Conservation (phyloP, 2,797 vertebrate species). For the Streptopelia turtur region DNA sequence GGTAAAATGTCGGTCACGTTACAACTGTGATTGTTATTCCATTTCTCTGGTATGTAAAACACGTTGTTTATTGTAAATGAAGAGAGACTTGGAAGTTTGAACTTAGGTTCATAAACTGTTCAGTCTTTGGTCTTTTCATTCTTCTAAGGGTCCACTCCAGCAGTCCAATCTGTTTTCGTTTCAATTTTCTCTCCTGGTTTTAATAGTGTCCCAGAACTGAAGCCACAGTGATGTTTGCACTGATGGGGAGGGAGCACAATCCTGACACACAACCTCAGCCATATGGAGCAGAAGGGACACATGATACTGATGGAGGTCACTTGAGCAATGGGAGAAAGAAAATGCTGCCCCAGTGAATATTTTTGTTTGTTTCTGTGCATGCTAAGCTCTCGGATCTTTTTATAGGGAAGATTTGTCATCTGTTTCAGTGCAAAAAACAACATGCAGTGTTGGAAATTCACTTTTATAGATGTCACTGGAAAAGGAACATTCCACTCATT, state of each 20-base stretch:
- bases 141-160: neutral
- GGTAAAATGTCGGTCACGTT: neutral
- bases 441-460: neutral
- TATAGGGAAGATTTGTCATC: neutral
- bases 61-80: neutral
- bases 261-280: neutral
- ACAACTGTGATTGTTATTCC: neutral
- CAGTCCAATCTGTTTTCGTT: neutral
- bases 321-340: neutral
- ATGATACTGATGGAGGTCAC: neutral
- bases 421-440: neutral
- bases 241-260: neutral
- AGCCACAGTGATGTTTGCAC: neutral
- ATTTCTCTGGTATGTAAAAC: neutral
- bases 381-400: neutral
- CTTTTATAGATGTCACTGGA: neutral
- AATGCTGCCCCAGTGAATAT: neutral
- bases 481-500: slow-evolving; percentile 1
- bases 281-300: neutral
- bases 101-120: neutral
- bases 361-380: neutral
- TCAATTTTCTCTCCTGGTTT: neutral
- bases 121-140: neutral
- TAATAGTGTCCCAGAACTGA: neutral
- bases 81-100: neutral